Base-by-base conservation (phyloP, 2,797 vertebrate species). In the Rhabdomys pumilio region DNA sequence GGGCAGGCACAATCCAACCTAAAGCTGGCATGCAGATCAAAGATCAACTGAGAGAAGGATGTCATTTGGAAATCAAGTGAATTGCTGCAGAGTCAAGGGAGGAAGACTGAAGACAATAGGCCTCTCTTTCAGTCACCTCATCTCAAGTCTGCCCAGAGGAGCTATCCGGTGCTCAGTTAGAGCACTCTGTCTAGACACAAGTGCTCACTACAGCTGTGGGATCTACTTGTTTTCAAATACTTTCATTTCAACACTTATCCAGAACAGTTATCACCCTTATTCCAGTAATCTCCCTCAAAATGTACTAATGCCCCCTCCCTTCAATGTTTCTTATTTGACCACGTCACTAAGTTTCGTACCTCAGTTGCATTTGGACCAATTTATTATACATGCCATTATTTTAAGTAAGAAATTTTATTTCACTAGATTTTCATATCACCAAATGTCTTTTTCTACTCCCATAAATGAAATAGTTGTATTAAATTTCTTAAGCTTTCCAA, bases 91-190 rank as follows among this genome's bases (percentile, higher is more conserved):
- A 97, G 53, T 50, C 85, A 26, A 97, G 85, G 44, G 11, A 88
- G 44, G 50, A 94, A 80, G 22, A 75, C 95, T 84, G 44, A 63
- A 97, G 83, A 83, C 91, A 95, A 89, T 6, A 94, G 91, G 67
- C 10, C 76, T 93, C 90, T 91, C 94, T 97, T 96, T 93, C 93
- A 97, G 95, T 83, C 89, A 98, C 31, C 67, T 89, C 73, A 93
- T 97, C 91, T 92, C 90, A 97, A 44, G 63, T 96, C 38, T 92
- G 89, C 95, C 92, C 91, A 96, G 86, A 97, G 87, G 97, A 97
- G 41, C 69, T 67, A 83, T 92, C 81, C 96, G 95, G 83, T 73
- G 86, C 84, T 90, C 69, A 3, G 63, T 96, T 81, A 97, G 72
- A 96, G 82, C 75, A 80, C 59, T 76, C 38, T 77, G 76, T 75